Percentiles rank a stretch among this genome's conserved stretches.
Conservation (phyloP, 2,797 vertebrate genomes). For the Leucoraja ocellata region DNA sequence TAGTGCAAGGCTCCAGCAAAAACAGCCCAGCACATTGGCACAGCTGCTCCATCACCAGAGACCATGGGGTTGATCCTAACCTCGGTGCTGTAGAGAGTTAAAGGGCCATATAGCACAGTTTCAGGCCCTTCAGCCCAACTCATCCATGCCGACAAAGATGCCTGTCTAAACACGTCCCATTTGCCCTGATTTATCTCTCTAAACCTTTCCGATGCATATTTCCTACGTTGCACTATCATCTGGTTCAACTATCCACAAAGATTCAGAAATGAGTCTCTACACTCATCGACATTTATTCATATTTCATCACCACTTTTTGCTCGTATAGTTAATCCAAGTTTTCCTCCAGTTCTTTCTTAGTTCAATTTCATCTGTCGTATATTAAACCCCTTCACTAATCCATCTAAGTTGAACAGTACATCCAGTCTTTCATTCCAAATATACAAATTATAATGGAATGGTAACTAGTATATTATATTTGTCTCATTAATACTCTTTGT, state of each 20-base stretch:
- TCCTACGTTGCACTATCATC: neutral
- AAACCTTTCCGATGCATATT: neutral
- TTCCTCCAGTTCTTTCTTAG: neutral
- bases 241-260: neutral
- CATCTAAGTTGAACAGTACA: neutral
- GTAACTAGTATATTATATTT: neutral
- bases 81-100: no score
- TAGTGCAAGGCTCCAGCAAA: neutral
- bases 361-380: neutral
- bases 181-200: no score
- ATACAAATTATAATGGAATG: neutral
- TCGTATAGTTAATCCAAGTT: neutral
- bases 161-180: no score
- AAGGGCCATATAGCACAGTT: no score
- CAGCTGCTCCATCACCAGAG: no score
- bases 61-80: no score
- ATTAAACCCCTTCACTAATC: neutral
- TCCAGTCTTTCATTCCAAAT: neutral
- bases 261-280: neutral
- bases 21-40: no score
- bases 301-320: no score
- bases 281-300: no score
- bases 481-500: neutral
- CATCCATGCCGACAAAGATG: no score
- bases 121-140: no score